Percentiles rank a stretch among this genome's conserved stretches.
Conservation (phyloP, 92 coral and sea anemone species). For the Bergia puertoricense region DNA sequence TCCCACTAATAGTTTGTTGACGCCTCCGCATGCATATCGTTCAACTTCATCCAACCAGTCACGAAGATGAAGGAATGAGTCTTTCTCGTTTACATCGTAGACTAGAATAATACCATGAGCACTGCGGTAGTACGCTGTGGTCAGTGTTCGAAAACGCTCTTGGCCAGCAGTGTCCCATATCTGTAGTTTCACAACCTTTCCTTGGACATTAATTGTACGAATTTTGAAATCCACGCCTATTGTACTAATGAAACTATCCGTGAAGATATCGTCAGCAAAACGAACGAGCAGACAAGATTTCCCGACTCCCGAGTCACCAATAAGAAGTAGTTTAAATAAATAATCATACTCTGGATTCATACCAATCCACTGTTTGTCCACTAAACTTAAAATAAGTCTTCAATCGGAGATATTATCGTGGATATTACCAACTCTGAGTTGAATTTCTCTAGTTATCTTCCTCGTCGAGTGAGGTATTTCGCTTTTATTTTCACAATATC, state of each 20-base stretch:
- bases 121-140: conserved; percentile 97
- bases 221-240: conserved; percentile 99
- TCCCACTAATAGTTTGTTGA: conserved; percentile 85
- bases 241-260: conserved; percentile 93
- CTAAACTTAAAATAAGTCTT: background rate
- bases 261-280: conserved; percentile 97
- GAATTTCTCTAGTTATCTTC: background rate
- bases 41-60: conserved; percentile 91
- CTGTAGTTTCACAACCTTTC: conserved; percentile 83
- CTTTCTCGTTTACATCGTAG: conserved; percentile 92
- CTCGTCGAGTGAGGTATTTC: background rate
- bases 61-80: conserved; percentile 78
- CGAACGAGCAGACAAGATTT: conserved; percentile 96
- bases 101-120: conserved; percentile 95
- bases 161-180: conserved; percentile 99
- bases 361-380: background rate
- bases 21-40: conserved; percentile 88
- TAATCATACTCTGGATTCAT: conserved; percentile 98
- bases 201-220: conserved; percentile 82
- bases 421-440: background rate
- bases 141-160: conserved; percentile 92
- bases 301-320: conserved; percentile 99
- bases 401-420: background rate
- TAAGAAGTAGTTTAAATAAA: conserved; percentile 85
- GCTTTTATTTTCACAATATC: background rate